Evolutionary conservation across 2,797 vertebrate species (phyloP).

Genomic region (Setipinna tenuifilis): DNA sequence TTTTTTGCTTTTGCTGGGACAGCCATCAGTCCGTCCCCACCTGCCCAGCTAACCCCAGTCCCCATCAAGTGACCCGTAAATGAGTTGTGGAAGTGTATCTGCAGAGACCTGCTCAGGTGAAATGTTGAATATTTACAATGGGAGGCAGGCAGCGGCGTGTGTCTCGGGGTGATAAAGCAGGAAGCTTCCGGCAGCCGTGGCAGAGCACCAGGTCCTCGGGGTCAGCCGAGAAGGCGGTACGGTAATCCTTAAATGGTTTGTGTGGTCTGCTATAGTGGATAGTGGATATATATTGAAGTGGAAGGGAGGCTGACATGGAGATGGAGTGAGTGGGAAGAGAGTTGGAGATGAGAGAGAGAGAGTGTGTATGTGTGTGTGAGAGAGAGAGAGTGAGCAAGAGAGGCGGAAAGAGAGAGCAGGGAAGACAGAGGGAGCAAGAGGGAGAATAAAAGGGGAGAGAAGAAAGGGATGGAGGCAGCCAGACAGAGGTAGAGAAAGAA

Average conservation of each 20-base stretch:
- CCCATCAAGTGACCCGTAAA: slow-evolving; percentile 19
- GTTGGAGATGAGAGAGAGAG: slow-evolving; percentile 1
- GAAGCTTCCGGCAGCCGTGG: not conserved
- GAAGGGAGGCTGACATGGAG: slow-evolving; percentile 54
- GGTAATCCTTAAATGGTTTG: slow-evolving; percentile 23
- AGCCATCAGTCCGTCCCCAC: not conserved
- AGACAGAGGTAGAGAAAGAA: slow-evolving; percentile 26
- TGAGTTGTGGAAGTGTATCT: slow-evolving; percentile 22
- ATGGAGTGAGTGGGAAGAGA: slow-evolving; percentile 45
- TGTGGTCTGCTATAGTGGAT: slow-evolving; percentile 25
- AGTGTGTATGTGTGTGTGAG: slow-evolving; percentile 26
- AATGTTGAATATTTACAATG: slow-evolving; percentile 21
- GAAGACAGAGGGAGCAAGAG: slow-evolving; percentile 10
- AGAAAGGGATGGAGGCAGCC: slow-evolving; percentile 45
- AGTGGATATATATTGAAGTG: slow-evolving; percentile 53
- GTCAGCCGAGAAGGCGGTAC: not conserved
- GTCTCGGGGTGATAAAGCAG: not conserved
- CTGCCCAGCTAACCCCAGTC: not conserved
- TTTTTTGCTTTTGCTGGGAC: not conserved
- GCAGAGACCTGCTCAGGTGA: slow-evolving; percentile 7
- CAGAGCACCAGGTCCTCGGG: not conserved
- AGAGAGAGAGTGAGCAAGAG: not conserved
- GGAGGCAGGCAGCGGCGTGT: not conserved
- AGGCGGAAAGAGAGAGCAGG: slow-evolving; percentile 20
- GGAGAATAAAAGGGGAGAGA: not conserved